These are phyloP conservation scores for Ramazzottius varieornatus DNA, from an alignment of 2,888 invertebrate genomes.

Conservation along the genomic window DNA sequence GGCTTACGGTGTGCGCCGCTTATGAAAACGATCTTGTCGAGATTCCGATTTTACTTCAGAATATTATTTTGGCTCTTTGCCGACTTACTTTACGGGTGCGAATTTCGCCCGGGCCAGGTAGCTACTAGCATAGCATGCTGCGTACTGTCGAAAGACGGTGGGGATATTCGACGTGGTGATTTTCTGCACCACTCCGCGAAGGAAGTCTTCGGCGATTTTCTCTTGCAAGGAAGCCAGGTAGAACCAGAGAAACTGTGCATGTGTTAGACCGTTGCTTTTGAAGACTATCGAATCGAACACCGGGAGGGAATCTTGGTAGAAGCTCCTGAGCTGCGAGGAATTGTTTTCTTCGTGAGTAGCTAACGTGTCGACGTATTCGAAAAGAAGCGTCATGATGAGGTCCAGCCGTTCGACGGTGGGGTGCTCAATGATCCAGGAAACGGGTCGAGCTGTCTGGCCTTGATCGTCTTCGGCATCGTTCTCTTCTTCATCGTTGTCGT, in stretches of 20 bases:
- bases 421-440: not conserved
- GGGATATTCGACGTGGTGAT: conserved; percentile 37
- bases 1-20: too few species aligned
- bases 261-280: conserved; percentile 52
- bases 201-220: conserved; percentile 33
- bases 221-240: conserved; percentile 40
- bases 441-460: not conserved
- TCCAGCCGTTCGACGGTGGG: not conserved
- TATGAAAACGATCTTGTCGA: too few species aligned
- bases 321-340: not conserved
- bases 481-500: not conserved
- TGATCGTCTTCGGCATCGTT: not conserved
- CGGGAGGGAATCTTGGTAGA: conserved; percentile 35
- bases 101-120: conserved; percentile 40
- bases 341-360: not conserved
- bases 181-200: conserved; percentile 44
- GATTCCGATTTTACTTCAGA: too few species aligned
- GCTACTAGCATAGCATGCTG: conserved; percentile 47
- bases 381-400: not conserved
- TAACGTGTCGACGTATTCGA: not conserved
- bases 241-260: conserved; percentile 49
- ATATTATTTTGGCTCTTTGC: too few species aligned
- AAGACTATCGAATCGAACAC: conserved; percentile 54
- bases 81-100: conserved; percentile 35
- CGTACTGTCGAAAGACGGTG: conserved; percentile 36